These are phyloP conservation scores for Nemotelus nigrinus DNA, from an alignment of 2,888 invertebrate genomes.

Conservation along the genomic window DNA sequence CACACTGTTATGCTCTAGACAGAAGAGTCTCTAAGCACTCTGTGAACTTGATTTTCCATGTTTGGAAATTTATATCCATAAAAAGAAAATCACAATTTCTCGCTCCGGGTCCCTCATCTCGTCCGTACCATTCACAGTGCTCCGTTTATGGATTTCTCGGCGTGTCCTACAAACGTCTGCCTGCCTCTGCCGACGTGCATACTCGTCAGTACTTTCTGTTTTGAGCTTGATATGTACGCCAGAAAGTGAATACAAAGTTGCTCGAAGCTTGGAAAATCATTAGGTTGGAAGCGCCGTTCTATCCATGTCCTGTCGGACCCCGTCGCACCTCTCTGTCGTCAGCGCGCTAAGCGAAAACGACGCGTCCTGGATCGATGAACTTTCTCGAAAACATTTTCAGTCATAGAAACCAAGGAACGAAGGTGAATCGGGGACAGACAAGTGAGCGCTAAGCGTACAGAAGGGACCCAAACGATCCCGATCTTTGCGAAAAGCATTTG, in stretches of 20 bases:
- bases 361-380: slow-evolving; percentile 30
- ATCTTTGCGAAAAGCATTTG: too few relatives aligned
- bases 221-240: slow-evolving; percentile 28
- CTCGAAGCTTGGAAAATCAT: neutral
- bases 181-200: neutral
- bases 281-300: neutral
- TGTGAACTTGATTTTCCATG: slow-evolving; percentile 39
- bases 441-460: slow-evolving; percentile 22
- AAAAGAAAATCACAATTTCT: slow-evolving; percentile 19
- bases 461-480: slow-evolving; percentile 2
- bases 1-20: slow-evolving; percentile 32
- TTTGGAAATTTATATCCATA: slow-evolving; percentile 31
- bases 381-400: slow-evolving; percentile 31
- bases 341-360: neutral
- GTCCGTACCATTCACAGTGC: neutral
- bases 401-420: slow-evolving; percentile 34
- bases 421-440: slow-evolving; percentile 34
- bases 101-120: neutral
- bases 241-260: slow-evolving; percentile 37
- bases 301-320: neutral
- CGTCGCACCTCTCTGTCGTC: neutral
- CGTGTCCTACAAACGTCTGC: neutral
- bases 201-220: slow-evolving; percentile 6
- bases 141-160: neutral
- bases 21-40: slow-evolving; percentile 27